Conservation (phyloP, 2,888 invertebrate genomes). For the Allophyes oxyacanthae region DNA sequence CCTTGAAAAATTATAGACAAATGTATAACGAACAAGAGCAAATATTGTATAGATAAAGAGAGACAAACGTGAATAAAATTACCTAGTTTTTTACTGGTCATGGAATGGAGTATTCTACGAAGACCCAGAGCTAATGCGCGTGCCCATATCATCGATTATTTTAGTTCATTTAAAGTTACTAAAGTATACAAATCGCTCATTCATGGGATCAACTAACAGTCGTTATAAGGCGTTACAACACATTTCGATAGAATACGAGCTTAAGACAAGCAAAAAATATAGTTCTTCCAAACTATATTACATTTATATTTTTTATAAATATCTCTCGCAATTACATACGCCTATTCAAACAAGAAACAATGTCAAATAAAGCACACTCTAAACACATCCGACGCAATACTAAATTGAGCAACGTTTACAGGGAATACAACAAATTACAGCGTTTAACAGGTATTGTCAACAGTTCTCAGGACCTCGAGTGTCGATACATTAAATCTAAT, state of each 20-base stretch:
- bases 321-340: constrained; percentile 46
- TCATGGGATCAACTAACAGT: constrained; percentile 33
- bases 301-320: constrained; percentile 48
- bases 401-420: constrained; percentile 85
- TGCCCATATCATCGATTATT: constrained; percentile 20
- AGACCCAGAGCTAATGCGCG: constrained; percentile 31
- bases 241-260: constrained; percentile 33
- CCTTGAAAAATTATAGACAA: constrained; percentile 26
- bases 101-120: constrained; percentile 56
- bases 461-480: constrained; percentile 81
- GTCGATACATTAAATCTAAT: constrained; percentile 78
- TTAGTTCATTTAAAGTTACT: constrained; percentile 27
- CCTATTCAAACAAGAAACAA: constrained; percentile 58
- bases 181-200: constrained; percentile 36
- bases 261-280: constrained; percentile 53
- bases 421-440: constrained; percentile 81
- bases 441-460: constrained; percentile 85
- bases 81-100: constrained; percentile 53
- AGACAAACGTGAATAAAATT: constrained; percentile 42
- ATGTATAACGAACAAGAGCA: constrained; percentile 25
- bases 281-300: constrained; percentile 40
- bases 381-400: constrained; percentile 69
- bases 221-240: constrained; percentile 28
- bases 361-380: constrained; percentile 49
- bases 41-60: constrained; percentile 29